A percentile compares a stretch with the other conserved stretches of the same genome.
Evolutionary conservation across 2,113 vertebrate genomes (phyloP).

Genomic region (Dissostichus mawsoni): DNA sequence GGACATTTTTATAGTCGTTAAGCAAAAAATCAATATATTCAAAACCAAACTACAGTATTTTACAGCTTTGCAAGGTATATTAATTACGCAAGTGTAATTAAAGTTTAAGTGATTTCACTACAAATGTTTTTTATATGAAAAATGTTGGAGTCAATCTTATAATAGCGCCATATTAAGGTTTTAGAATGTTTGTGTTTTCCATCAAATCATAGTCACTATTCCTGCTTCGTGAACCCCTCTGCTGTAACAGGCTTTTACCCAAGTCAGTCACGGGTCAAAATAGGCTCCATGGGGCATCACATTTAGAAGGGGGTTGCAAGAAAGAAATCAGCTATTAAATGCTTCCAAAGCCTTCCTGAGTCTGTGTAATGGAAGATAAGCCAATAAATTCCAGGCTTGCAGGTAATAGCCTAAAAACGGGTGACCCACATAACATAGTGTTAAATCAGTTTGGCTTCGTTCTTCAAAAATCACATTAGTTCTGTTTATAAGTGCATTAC

Average conservation of each 20-base stretch:
- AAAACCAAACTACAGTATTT: too few relatives aligned
- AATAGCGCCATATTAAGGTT: too few relatives aligned
- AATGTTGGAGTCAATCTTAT: too few relatives aligned
- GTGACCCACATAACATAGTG: neutral
- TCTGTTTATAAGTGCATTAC: neutral
- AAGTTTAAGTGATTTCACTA: too few relatives aligned
- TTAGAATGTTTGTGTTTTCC: neutral
- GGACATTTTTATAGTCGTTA: neutral
- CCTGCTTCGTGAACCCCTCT: neutral
- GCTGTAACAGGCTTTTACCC: neutral
- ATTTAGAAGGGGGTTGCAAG: neutral
- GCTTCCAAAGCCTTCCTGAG: neutral
- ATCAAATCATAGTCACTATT: neutral
- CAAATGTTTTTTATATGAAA: too few relatives aligned
- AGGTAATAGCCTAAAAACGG: slow-evolving; percentile 7
- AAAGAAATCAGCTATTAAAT: neutral
- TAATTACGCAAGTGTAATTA: too few relatives aligned
- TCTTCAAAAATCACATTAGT: neutral
- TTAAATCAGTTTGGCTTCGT: neutral
- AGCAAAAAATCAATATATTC: too few relatives aligned
- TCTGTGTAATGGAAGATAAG: neutral
- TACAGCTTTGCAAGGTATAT: too few relatives aligned
- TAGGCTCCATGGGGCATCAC: neutral
- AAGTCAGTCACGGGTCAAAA: neutral
- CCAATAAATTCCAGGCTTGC: neutral